Base-by-base conservation (phyloP, 1,140 invertebrate species). In the Philopotamus ludificatus region DNA sequence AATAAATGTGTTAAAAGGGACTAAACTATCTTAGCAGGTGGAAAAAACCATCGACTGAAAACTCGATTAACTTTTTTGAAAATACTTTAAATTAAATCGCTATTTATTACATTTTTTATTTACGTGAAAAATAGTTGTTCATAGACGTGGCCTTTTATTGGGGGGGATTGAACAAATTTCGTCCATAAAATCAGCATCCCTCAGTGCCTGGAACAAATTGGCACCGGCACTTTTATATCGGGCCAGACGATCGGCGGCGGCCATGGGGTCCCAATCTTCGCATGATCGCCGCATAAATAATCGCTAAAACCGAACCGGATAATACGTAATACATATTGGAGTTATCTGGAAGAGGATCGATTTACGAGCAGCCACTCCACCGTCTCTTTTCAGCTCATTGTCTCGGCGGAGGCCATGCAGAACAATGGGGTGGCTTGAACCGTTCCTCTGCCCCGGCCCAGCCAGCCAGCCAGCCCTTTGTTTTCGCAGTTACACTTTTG, bases 271-370 rank as follows among this genome's bases (percentile, higher is more conserved):
- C 28, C 44, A 47, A 20, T 8, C 8, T 8, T 47, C 49, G 18
- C 2, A 10, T 16, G 54, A 57, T 21, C 16, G 15, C 22, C 47
- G 18, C 49, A 62, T 62, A 62, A 62, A 62, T 62, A 62, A 62
- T 23, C 47, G 2, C 8, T 10, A 53, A 26, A 62, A 42, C n/a
- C 18, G 26, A 62, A 51, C 16, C 25, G 21, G 49, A 62, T 62
- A 62, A 62, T 62, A 53, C 26, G 53, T 62, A 62, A 51, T 62
- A 51, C 15, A 28, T 50, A 51, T 22, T 12, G 39, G 60, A 62
- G 34, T 62, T 62, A 62, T 62, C 60, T 45, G 16, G n/a, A 28
- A 2, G 18, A 23, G 26, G 60, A 62, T 62, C 60, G 49, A 62
- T 62, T 53, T 53, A 53, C 28, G 47, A 58, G 39, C 55, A 16